phyloP scores from a whole-genome alignment of 2,888 invertebrate species.

The Rhimphoctona megacephalus region DNA sequence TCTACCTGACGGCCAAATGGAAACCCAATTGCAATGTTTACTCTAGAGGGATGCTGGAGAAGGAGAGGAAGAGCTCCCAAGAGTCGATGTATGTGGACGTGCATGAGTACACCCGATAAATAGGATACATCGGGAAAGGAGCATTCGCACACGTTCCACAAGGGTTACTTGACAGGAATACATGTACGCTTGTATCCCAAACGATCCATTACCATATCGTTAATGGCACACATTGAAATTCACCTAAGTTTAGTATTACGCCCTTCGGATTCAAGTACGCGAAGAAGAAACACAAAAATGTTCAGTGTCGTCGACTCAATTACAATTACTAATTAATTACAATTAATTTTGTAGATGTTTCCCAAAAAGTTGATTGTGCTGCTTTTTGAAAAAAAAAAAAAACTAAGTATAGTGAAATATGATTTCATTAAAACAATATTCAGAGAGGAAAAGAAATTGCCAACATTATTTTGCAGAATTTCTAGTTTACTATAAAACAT shows the following conservation, averaged over 20 bases:
- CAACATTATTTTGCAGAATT: no score
- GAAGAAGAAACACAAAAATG: neutral
- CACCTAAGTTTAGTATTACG: neutral
- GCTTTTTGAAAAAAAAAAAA: no score
- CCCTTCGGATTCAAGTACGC: neutral
- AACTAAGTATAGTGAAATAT: neutral
- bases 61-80: constrained; percentile 37
- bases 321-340: neutral
- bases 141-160: constrained; percentile 20
- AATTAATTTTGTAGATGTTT: no score
- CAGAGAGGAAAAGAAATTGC: no score
- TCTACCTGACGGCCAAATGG: constrained; percentile 54
- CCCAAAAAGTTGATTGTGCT: no score
- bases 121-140: constrained; percentile 42
- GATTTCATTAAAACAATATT: no score
- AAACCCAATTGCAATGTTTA: constrained; percentile 64
- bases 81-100: constrained; percentile 26
- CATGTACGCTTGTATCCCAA: constrained; percentile 10
- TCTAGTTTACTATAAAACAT: no score
- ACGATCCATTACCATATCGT: constrained; percentile 16
- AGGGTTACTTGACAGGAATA: constrained; percentile 9
- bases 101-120: constrained; percentile 46
- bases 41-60: constrained; percentile 24
- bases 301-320: neutral
- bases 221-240: constrained; percentile 18